A percentile compares a stretch with the other conserved stretches of the same genome.
Evolutionary conservation across 2,888 invertebrate genomes (phyloP).

Genomic region (Abrostola triplasia): DNA sequence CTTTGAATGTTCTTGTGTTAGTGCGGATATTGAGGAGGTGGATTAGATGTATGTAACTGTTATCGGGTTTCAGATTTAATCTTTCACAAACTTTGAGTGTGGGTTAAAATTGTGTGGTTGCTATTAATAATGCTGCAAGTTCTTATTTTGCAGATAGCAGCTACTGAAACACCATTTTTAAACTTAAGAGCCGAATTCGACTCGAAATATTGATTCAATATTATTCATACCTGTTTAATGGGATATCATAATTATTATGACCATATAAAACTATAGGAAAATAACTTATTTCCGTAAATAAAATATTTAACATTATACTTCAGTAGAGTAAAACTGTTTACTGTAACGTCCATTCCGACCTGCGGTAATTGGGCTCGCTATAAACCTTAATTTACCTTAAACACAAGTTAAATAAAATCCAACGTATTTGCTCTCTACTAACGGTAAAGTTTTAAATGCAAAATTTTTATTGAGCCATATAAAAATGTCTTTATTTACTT

Average conservation of each 20-base stretch:
- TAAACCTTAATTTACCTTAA: conserved; percentile 58
- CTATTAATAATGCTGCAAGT: background rate
- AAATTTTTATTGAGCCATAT: conserved; percentile 63
- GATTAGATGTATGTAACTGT: conserved; percentile 9
- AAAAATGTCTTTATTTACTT: conserved; percentile 82
- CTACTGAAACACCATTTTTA: background rate
- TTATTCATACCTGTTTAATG: background rate
- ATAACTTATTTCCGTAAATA: no score
- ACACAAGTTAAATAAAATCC: conserved; percentile 44
- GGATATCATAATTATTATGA: no score
- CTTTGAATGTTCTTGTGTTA: conserved; percentile 45
- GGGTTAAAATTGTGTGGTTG: background rate
- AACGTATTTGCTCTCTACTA: conserved; percentile 56
- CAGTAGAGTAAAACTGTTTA: background rate
- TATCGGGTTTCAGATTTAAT: conserved; percentile 1
- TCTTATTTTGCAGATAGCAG: no score
- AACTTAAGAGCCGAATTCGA: background rate
- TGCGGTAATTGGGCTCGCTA: conserved; percentile 49
- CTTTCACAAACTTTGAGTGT: background rate
- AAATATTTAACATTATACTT: background rate
- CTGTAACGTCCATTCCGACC: conserved; percentile 32
- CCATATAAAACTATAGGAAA: no score
- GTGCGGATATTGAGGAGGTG: conserved; percentile 28
- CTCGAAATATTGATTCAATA: background rate
- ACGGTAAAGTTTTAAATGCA: conserved; percentile 61